Base-by-base conservation (phyloP, 1,140 invertebrate genomes). In the Drosophila nikananu region DNA sequence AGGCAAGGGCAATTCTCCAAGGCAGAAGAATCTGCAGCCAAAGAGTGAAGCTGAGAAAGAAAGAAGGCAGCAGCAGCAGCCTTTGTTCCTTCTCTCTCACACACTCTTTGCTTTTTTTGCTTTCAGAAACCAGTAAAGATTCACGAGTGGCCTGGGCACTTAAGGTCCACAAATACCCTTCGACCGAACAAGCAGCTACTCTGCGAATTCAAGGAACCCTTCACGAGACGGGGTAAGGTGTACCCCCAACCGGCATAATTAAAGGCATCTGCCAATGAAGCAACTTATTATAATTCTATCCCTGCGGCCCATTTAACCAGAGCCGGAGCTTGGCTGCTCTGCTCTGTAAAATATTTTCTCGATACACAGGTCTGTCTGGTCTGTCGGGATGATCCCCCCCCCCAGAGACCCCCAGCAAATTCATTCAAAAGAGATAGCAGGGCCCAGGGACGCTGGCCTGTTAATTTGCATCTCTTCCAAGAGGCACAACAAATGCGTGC, bases 251-350 rank as follows among this genome's bases (percentile, higher is more conserved):
- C 30, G 41, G 62, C 70, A 89, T 81, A 79, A 81, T 90, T 81
- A 79, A 89, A 89, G 81, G 66, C 81, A 79, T 87, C 82, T 92
- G 83, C 83, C 91, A 83, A 86, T 89, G 77, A 75, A 87, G 83
- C 74, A 91, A 87, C 81, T 86, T 91, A 92, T 92, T 86, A 91
- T 92, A 89, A 92, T 91, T 83, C 86, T 83, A 92, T 80, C 68
- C 86, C 81, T 89, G 77, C 83, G 91, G 91, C 83, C 67, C 84
- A 91, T 92, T 92, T 91, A 92, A 83, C 80, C 76, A 75, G 60
- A 61, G 41, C 57, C 71, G 75, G 60, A 55, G 41, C 57, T 41
- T 19, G 46, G 49, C 39, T 67, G 52, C 60, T 58, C 39, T 67
- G 52, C 60, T 58, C 48, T 70, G 62, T 30, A 37, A 86, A 71